Percentiles rank a stretch among this genome's conserved stretches.
phyloP scores from a whole-genome alignment of 2,113 vertebrate species.

The Dasyornis broadbenti region DNA sequence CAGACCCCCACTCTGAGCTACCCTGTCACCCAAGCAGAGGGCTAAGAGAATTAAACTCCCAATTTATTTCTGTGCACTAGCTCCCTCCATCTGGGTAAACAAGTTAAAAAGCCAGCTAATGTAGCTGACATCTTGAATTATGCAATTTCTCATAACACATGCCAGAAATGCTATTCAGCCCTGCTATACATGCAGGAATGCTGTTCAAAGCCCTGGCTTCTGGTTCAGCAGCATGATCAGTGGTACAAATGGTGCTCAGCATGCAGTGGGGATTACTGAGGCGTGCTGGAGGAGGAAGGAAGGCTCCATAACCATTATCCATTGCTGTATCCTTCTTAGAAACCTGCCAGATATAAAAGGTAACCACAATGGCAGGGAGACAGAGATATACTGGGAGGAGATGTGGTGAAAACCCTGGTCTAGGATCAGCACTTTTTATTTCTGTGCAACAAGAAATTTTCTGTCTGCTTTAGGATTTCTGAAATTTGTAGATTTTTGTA shows the following conservation, averaged over 20 bases:
- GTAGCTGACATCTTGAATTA: constrained; percentile 37
- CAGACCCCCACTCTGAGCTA: neutral
- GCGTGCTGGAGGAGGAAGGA: neutral
- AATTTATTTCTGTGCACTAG: neutral
- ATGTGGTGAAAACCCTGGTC: neutral
- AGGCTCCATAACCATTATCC: neutral
- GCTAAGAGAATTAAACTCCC: neutral
- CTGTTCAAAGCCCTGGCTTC: neutral
- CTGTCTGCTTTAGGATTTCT: neutral
- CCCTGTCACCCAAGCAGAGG: neutral
- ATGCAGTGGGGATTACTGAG: neutral
- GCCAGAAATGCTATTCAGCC: neutral
- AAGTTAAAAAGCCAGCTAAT: constrained; percentile 13
- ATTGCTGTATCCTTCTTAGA: neutral
- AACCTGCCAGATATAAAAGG: neutral
- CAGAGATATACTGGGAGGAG: neutral
- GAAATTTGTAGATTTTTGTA: neutral
- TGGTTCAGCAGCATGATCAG: neutral
- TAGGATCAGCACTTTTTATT: neutral
- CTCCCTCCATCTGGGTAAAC: neutral
- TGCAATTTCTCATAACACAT: neutral
- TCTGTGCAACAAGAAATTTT: neutral
- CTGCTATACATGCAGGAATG: neutral
- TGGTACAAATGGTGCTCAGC: neutral
- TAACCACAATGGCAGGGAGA: neutral